Base-by-base conservation (phyloP, 2,888 invertebrate genomes). In the Clunio marinus region DNA sequence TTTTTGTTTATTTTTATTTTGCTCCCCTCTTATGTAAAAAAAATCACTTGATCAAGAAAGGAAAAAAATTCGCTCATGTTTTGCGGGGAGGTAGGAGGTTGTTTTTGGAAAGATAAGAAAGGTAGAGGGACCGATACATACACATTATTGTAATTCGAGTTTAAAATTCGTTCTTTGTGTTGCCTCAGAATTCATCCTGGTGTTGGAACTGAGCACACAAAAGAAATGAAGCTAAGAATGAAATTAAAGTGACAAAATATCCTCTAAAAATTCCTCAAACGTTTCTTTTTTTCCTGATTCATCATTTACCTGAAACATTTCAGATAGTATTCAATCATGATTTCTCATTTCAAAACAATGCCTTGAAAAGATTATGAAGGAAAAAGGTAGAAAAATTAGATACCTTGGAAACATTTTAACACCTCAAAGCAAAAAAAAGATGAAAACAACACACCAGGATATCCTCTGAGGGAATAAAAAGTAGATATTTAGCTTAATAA, bases 91-190 rank as follows among this genome's bases (percentile, higher is more conserved):
- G 51, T 13, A 22, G 17, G 57, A 57, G 57, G 17, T 13, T 8
- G 45, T 45, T 3, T 15, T 22, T 57, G 25, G 57, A 24, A 27
- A 5, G 25, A 25, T 27, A 2, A 4, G 57, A 22, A 25, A 22
- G 57, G n/a, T 4, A 2, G 27, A 27, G 15, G 27, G 25, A 57
- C 27, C 27, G 57, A 25, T 22, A 63, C n/a, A 63, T 45, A 46
- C 24, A 63, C 63, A 63, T 63, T 63, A 63, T 63, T 63, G 46
- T 63, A 63, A 63, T 63, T 63, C 46, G 63, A 63, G 27, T 63
- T 63, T 46, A 37, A 46, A 46, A 20, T 46, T 63, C 24, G 35
- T 20, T 15, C 15, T 45, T 7, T 24, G 46, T 45, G n/a, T 8
- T 10, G 22, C 35, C 13, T 51, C 51, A 51, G 32, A 32, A 10